Evolutionary conservation across 2,797 vertebrate species (phyloP).

Genomic region (Octomys mimax): DNA sequence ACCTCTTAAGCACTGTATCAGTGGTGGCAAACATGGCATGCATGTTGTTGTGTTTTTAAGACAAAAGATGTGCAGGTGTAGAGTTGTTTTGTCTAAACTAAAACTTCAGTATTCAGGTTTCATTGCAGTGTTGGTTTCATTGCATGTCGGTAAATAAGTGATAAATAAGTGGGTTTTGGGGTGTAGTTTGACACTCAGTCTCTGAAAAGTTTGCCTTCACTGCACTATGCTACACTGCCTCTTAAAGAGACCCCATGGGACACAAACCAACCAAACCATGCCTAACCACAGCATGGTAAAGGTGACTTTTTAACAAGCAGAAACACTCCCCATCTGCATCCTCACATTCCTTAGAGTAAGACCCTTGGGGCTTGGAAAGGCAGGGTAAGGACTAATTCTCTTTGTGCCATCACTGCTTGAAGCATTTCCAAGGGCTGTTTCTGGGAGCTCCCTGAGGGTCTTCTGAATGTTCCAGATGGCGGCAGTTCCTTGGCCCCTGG

Average conservation of each 20-base stretch:
- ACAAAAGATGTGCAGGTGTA: not conserved
- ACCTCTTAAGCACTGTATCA: not conserved
- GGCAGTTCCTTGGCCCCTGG: not conserved
- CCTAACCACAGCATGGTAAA: not conserved
- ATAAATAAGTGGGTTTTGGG: not conserved
- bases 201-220: not conserved
- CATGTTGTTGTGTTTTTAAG: not conserved
- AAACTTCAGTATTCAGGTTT: not conserved
- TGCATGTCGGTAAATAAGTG: too few species aligned
- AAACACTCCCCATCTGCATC: not conserved
- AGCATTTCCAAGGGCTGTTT: conserved; percentile 27
- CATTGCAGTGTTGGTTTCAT: not conserved
- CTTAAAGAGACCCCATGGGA: not conserved
- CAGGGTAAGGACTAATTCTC: not conserved
- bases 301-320: not conserved
- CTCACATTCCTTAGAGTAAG: not conserved
- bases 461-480: conserved; percentile 13
- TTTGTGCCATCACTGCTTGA: not conserved
- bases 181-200: not conserved
- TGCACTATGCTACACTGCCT: too few species aligned
- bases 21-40: not conserved
- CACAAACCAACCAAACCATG: not conserved
- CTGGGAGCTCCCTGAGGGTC: not conserved
- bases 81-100: not conserved
- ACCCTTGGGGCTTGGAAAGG: not conserved